Evolutionary conservation across 2,113 vertebrate species (phyloP), one percentile per base, ranked within the genome.

Genomic region (Phoenicopterus ruber): DNA sequence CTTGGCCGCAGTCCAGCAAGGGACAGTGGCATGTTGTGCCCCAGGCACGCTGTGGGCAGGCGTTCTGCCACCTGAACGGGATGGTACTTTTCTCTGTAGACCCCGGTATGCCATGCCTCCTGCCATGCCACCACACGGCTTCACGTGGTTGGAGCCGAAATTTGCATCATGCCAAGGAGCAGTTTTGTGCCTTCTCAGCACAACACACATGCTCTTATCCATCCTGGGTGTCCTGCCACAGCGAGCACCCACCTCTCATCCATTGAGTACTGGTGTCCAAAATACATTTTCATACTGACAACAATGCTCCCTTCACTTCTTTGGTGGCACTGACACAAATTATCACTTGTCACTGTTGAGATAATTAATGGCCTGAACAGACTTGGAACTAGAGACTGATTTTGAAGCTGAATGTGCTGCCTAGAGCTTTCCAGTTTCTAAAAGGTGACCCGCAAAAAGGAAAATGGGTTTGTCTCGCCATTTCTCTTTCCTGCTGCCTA

Each of bases 71-170:
- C 44, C 18, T 1, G 14, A 49, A 29, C n/a, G 61, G 62, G n/a
- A 32, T 10, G 38, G 70, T 24, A 31, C 8, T 31, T 42, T 11
- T 22, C 65, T 61, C 16, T 42, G 24, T 5, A 62, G 55, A 31
- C 5, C 32, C 31, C 21, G 18, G 29, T 6, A 17, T 4, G 29
- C 32, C 21, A 6, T 6, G 47, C 28, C 34, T 22, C 34, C 46
- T 61, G 46, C 47, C 11, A 5, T 1, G 38, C 38, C 19, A 9
- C 22, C 3, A 25, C 78, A 62, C 42, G 17, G 69, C 62, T 62
- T 36, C 29, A 2, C 0, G 1, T 9, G n/a, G 42, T 3, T n/a
- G n/a, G 16, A 38, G 54, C 47, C 28, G 52, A n/a, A 17, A 4
- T 18, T 11, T 54, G 67, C 74, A 16, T 21, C 61, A 4, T 1